Percentiles rank a stretch among this genome's conserved stretches.
phyloP scores from a whole-genome alignment of 2,888 invertebrate genomes.

The Thera obeliscata region DNA sequence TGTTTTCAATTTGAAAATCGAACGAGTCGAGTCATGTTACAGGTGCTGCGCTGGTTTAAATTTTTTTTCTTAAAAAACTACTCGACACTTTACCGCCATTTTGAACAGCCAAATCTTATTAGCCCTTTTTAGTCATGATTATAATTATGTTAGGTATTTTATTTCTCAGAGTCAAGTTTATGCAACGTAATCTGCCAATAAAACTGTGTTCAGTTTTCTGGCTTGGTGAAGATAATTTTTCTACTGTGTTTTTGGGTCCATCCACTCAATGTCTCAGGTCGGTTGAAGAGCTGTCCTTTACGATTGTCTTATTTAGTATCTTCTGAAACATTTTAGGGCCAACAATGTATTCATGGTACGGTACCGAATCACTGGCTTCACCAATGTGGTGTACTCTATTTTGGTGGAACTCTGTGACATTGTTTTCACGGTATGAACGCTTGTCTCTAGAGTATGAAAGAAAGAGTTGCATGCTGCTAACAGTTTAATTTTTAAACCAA shows the following conservation, averaged over 20 bases:
- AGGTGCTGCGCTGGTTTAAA: too few relatives aligned
- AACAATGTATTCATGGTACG: conserved; percentile 4
- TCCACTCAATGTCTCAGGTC: background rate
- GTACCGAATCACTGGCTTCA: background rate
- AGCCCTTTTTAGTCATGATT: too few relatives aligned
- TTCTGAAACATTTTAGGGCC: conserved; percentile 1
- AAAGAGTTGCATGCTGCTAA: conserved; percentile 57
- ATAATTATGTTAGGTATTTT: too few relatives aligned
- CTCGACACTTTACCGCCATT: too few relatives aligned
- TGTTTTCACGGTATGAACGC: conserved; percentile 36
- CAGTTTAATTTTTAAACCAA: conserved; percentile 29
- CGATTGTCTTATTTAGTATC: conserved; percentile 1
- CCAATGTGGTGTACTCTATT: background rate
- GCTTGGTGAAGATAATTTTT: too few relatives aligned
- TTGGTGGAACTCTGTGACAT: background rate
- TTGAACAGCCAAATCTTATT: too few relatives aligned
- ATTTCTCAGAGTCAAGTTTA: too few relatives aligned
- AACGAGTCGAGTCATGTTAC: too few relatives aligned
- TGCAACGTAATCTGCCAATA: too few relatives aligned
- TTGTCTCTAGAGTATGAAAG: conserved; percentile 51
- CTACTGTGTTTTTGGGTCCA: background rate
- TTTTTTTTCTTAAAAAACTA: too few relatives aligned
- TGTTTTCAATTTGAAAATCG: too few relatives aligned
- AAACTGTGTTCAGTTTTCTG: too few relatives aligned
- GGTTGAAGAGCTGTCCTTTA: background rate